Evolutionary conservation across 1,140 invertebrate genomes (phyloP), one percentile per base, ranked within the genome.

Genomic region (Drosophila bifasciata): DNA sequence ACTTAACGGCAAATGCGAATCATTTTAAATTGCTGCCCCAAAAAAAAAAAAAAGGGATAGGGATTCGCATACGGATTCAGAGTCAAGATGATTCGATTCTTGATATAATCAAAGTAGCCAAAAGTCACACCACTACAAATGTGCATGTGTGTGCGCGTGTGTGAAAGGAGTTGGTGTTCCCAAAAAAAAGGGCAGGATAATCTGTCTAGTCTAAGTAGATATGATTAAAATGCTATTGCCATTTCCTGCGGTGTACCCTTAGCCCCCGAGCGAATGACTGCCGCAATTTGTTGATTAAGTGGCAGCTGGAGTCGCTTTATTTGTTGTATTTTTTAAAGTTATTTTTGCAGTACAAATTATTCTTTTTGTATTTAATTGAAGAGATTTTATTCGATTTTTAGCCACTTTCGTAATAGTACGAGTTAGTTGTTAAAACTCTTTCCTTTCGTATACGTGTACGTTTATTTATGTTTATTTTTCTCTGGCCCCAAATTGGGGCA

Each of bases 1-100:
- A 80, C 80, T 85, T 85, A 85, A 85, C 80, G 46, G 68, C 81
- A 66, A 85, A 79, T 85, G 80, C 68, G 80, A 85, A 85, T 85
- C 83, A 86, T 85, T 85, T 85, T 86, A 80, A 85, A 86, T 86
- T 86, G 74, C 76, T 72, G 63, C 39, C 44, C 58, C 40, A 21
- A 16, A 8, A 16, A 36, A 55, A 46, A n/a, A 23, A 55, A 59
- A 8, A 19, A 44, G 3, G 15, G 50, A 71, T 71, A 62, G 63
- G 53, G 72, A 48, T 16, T 67, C 63, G 19, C 60, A 56, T 36
- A 16, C 15, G 56, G 75, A 58, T 39, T 75, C 15, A 9, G 15
- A 46, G 19, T 50, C 36, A 44, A 36, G 5, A 57, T 68, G 5
- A 57, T 68, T 52, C 70, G 74, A 63, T 63, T 62, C 16, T 15